phyloP scores from a whole-genome alignment of 2,888 invertebrate genomes.

The Heliothis peltigera region DNA sequence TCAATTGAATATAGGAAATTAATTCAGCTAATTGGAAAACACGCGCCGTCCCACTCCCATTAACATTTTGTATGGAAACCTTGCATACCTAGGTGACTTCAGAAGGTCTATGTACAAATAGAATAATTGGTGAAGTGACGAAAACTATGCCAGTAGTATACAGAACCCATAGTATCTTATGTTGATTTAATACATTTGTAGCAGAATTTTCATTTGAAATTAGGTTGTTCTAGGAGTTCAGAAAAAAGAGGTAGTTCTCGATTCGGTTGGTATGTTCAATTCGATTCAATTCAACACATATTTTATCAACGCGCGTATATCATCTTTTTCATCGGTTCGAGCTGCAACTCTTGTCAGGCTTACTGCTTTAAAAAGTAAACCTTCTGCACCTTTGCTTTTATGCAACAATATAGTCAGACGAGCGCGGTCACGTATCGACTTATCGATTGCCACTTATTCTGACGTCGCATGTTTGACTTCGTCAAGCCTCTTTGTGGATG shows the following conservation, averaged over 20 bases:
- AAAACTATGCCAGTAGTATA: too few species aligned
- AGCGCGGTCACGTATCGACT: slow-evolving; percentile 41
- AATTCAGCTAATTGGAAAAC: slow-evolving; percentile 71
- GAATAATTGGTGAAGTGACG: too few species aligned
- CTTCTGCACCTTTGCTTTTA: not conserved
- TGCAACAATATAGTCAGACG: slow-evolving; percentile 2
- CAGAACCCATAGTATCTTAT: too few species aligned
- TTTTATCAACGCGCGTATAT: too few species aligned
- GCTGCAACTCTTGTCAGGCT: not conserved
- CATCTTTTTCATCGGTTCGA: not conserved
- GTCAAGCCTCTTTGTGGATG: slow-evolving; percentile 16
- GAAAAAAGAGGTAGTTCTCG: too few species aligned
- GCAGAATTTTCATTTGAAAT: too few species aligned
- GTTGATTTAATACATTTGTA: too few species aligned
- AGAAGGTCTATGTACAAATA: slow-evolving; percentile 23
- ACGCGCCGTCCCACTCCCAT: slow-evolving; percentile 51
- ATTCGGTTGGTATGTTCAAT: too few species aligned
- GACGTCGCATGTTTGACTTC: slow-evolving; percentile 35
- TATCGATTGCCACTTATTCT: slow-evolving; percentile 45
- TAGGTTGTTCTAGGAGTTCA: too few species aligned
- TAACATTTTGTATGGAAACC: slow-evolving; percentile 45
- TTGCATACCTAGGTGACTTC: not conserved
- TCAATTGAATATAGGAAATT: slow-evolving; percentile 68
- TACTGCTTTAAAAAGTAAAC: not conserved
- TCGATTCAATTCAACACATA: too few species aligned